These are phyloP conservation scores for Dendrolimus kikuchii DNA, from an alignment of 1,140 invertebrate species.

Conservation along the genomic window DNA sequence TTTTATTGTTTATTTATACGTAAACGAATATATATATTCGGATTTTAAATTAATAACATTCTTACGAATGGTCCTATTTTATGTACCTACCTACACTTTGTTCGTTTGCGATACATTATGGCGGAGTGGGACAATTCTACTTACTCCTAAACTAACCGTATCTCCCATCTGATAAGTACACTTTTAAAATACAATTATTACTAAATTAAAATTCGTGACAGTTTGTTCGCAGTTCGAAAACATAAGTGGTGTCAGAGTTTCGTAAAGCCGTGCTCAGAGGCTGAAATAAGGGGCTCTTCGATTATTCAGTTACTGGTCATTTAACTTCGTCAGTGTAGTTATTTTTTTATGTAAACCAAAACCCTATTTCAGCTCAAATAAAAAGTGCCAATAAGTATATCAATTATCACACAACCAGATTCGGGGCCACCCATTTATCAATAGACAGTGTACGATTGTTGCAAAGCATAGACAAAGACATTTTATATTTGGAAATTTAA, in stretches of 20 bases:
- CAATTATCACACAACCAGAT: slow-evolving; percentile 54
- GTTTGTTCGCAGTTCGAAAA: slow-evolving; percentile 45
- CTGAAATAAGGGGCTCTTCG: slow-evolving; percentile 16
- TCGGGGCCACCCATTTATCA: slow-evolving; percentile 56
- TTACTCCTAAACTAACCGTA: slow-evolving; percentile 40
- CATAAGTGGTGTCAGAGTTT: slow-evolving; percentile 58
- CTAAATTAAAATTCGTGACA: slow-evolving; percentile 49
- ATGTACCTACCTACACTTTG: slow-evolving; percentile 24
- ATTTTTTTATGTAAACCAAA: slow-evolving; percentile 11
- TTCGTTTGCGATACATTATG: slow-evolving; percentile 19
- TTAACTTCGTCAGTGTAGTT: neutral
- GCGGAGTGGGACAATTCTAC: slow-evolving; percentile 19
- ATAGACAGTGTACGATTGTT: slow-evolving; percentile 46
- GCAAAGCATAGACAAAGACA: slow-evolving; percentile 17
- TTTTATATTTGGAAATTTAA: slow-evolving; percentile 20
- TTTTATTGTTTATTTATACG: slow-evolving; percentile 8
- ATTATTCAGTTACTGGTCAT: slow-evolving; percentile 5
- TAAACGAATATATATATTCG: neutral
- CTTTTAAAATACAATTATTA: slow-evolving; percentile 25
- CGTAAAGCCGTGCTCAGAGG: slow-evolving; percentile 59
- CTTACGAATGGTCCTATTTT: neutral
- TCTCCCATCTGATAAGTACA: slow-evolving; percentile 33
- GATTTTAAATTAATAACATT: neutral
- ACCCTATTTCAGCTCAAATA: slow-evolving; percentile 27
- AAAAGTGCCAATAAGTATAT: slow-evolving; percentile 60